A percentile compares a stretch with the other conserved stretches of the same genome.
These are phyloP conservation scores for Phyllopteryx taeniolatus DNA, from an alignment of 2,113 vertebrate species.

Conservation along the genomic window DNA sequence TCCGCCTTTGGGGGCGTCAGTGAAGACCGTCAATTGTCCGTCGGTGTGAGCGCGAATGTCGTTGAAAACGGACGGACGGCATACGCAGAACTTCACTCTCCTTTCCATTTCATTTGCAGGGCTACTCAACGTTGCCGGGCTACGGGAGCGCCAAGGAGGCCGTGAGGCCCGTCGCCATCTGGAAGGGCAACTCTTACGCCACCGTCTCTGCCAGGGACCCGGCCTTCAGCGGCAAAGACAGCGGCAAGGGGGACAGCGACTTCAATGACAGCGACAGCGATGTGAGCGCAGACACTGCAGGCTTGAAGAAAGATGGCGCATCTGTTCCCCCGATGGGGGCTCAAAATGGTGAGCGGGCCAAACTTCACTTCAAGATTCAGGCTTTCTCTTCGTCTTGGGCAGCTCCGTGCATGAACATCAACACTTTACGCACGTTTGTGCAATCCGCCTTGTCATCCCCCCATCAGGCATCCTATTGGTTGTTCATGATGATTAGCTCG, in stretches of 20 bases:
- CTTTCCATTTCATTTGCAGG: slow-evolving; percentile 61
- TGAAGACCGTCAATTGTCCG: no score
- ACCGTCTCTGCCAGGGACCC: slow-evolving; percentile 88
- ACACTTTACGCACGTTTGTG: neutral
- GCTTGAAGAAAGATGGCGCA: slow-evolving; percentile 83
- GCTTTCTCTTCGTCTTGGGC: neutral
- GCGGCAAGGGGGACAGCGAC: slow-evolving; percentile 96
- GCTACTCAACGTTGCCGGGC: slow-evolving; percentile 79
- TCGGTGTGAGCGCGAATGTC: no score
- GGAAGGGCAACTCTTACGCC: slow-evolving; percentile 94
- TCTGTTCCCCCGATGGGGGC: slow-evolving; percentile 74
- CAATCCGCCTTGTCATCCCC: neutral
- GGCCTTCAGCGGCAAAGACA: slow-evolving; percentile 96
- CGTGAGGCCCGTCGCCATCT: slow-evolving; percentile 84
- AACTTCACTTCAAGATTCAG: neutral
- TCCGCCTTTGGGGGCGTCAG: slow-evolving; percentile 22
- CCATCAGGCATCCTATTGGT: neutral
- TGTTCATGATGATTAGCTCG: neutral
- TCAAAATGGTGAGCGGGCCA: slow-evolving; percentile 81
- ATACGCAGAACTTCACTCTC: neutral
- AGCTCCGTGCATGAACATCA: neutral
- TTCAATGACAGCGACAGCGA: slow-evolving; percentile 97
- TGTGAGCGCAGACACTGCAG: slow-evolving; percentile 83
- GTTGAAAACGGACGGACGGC: neutral
- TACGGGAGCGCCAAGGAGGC: slow-evolving; percentile 82